Evolutionary conservation across 2,797 vertebrate species (phyloP), one percentile per base, ranked within the genome.

Genomic region (Echeneis naucrates): DNA sequence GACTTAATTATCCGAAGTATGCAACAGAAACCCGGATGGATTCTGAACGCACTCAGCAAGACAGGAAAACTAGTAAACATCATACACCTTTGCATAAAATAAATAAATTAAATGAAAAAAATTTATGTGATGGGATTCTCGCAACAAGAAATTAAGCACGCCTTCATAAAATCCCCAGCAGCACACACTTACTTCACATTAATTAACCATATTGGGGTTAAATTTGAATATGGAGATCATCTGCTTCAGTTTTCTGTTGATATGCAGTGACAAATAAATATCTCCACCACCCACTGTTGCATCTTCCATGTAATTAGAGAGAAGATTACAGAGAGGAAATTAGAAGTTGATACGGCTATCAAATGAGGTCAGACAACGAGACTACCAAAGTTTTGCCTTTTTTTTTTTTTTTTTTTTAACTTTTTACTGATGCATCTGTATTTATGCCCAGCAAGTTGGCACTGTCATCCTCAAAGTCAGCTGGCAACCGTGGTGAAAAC

Each of bases 1-100:
- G 27, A 68, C 35, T 80, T 79, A 72, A 78, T 80, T 53, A 60
- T 63, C 54, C 64, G 16, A 72, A 53, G 57, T 21, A 50, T 52
- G 42, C 27, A 59, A 66, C 33, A 52, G 35, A 32, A 58, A 33
- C 19, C 26, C 14, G 17, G 32, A 50, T n/a, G n/a, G n/a, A n/a
- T n/a, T n/a, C n/a, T n/a, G n/a, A n/a, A n/a, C 44, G 27, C 48
- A 66, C 68, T 75, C 30, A 69, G 54, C 17, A 44, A 63, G 21
- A 69, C 0, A 24, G 23, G 45, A 24, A 42, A 67, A 57, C 32
- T 42, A 55, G 59, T 30, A 78, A 71, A 38, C 21, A 58, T 47
- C 6, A 64, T n/a, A 48, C 11, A 83, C 30, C 13, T 73, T 17
- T 42, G n/a, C 13, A 62, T 42, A 16, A 42, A 30, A 50, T 51